Evolutionary conservation across 1,140 invertebrate genomes (phyloP).

Genomic region (Sycophila sp.): DNA sequence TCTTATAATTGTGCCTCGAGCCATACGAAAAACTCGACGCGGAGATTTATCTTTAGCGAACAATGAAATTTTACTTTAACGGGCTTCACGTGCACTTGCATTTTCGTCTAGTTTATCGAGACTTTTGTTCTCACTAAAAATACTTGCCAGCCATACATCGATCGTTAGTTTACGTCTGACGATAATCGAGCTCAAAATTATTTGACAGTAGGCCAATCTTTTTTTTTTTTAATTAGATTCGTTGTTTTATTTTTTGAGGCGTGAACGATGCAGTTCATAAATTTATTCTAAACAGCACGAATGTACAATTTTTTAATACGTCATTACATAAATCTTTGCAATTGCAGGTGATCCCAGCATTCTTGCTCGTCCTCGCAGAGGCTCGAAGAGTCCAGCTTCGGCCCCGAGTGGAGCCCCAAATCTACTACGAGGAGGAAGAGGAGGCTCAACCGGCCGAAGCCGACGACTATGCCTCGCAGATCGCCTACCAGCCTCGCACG

Average conservation of each 20-base stretch:
- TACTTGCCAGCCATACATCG: not conserved
- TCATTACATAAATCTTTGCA: not conserved
- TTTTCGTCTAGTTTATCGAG: not conserved
- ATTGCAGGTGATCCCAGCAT: conserved; percentile 58
- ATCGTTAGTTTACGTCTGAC: no score
- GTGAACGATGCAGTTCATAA: no score
- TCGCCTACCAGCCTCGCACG: conserved; percentile 59
- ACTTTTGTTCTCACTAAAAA: not conserved
- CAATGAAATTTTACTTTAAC: conserved; percentile 4
- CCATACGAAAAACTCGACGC: not conserved
- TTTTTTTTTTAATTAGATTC: no score
- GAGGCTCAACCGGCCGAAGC: conserved; percentile 50
- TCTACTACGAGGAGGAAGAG: conserved; percentile 61
- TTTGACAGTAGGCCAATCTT: no score
- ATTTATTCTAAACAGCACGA: no score
- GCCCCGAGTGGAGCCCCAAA: conserved; percentile 52
- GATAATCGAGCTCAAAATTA: no score
- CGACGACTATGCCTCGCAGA: conserved; percentile 54
- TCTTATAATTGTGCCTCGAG: conserved; percentile 6
- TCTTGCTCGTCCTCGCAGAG: conserved; percentile 53
- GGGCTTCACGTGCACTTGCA: not conserved
- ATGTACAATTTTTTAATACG: no score
- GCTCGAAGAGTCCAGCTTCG: conserved; percentile 58
- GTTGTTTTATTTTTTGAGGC: no score
- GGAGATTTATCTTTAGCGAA: not conserved